These are phyloP conservation scores for Ophthalmolycus amberensis DNA, from an alignment of 2,113 vertebrate genomes.

Conservation along the genomic window DNA sequence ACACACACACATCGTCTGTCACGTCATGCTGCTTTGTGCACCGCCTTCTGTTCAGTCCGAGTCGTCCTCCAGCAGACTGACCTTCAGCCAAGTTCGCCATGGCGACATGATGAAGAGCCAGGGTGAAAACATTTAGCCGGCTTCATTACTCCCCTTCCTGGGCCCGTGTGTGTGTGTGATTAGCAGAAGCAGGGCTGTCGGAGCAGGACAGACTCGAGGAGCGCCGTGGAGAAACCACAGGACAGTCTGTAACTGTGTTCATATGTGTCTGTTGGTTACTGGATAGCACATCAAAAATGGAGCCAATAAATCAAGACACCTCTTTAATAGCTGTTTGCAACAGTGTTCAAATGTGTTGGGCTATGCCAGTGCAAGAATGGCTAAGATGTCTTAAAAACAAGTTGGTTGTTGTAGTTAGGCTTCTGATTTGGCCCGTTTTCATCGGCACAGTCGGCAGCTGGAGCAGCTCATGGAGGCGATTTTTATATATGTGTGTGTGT, in stretches of 20 bases:
- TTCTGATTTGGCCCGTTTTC: not conserved
- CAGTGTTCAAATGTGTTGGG: not conserved
- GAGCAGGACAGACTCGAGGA: conserved; percentile 25
- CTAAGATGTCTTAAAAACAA: not conserved
- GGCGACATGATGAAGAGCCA: conserved; percentile 73
- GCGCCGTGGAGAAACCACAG: conserved; percentile 1
- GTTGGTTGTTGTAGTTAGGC: conserved; percentile 1
- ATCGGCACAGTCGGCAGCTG: not conserved
- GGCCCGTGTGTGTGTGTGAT: not conserved
- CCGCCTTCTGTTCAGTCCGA: not conserved
- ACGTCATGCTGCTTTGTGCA: conserved; percentile 13
- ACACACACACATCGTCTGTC: not conserved
- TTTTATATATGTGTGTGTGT: no score
- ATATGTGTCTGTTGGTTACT: not conserved
- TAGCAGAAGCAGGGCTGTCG: conserved; percentile 58
- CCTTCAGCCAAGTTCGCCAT: conserved; percentile 65
- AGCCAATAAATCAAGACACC: not conserved
- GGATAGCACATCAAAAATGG: not conserved
- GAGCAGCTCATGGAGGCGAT: not conserved
- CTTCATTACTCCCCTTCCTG: conserved; percentile 65
- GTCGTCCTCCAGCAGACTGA: conserved; percentile 50
- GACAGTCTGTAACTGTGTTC: not conserved
- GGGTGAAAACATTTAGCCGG: conserved; percentile 69
- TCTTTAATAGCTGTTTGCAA: not conserved
- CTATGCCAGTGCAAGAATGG: not conserved